Percentiles rank a stretch among this genome's conserved stretches.
Evolutionary conservation across 2,888 invertebrate genomes (phyloP).

Genomic region (Apomyelois bistriatella): DNA sequence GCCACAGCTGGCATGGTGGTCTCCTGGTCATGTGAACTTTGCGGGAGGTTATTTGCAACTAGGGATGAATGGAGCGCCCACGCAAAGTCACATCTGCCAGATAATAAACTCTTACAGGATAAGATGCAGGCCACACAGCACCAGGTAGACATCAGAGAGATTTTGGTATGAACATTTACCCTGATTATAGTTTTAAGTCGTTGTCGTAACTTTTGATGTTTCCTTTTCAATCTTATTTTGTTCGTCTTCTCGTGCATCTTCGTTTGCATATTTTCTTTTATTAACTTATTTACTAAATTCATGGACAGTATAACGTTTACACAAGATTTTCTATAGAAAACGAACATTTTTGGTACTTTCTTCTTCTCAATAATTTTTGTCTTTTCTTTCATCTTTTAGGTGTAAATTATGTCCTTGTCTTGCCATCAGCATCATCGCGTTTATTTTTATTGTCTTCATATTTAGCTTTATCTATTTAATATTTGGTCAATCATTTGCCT

Average conservation of each 20-base stretch:
- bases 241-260: neutral
- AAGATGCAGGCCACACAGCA: conserved; percentile 71
- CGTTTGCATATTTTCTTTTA: too few species aligned
- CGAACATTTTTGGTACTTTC: too few species aligned
- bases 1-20: conserved; percentile 78
- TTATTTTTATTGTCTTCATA: too few species aligned
- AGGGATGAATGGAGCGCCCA: conserved; percentile 89
- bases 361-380: too few species aligned
- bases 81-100: conserved; percentile 85
- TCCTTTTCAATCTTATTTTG: neutral
- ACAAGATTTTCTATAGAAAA: too few species aligned
- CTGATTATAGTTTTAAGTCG: conserved; percentile 3
- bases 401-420: too few species aligned
- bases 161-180: conserved; percentile 8
- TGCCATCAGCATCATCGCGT: too few species aligned
- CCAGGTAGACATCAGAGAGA: conserved; percentile 40
- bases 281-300: too few species aligned
- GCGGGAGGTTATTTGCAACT: conserved; percentile 85
- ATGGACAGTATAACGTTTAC: too few species aligned
- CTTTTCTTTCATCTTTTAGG: too few species aligned
- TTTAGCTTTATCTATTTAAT: too few species aligned
- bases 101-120: conserved; percentile 68
- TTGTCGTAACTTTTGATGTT: neutral
- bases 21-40: conserved; percentile 88
- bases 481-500: too few species aligned